These are phyloP conservation scores for Noctua janthe DNA, from an alignment of 2,888 invertebrate species.

Conservation along the genomic window DNA sequence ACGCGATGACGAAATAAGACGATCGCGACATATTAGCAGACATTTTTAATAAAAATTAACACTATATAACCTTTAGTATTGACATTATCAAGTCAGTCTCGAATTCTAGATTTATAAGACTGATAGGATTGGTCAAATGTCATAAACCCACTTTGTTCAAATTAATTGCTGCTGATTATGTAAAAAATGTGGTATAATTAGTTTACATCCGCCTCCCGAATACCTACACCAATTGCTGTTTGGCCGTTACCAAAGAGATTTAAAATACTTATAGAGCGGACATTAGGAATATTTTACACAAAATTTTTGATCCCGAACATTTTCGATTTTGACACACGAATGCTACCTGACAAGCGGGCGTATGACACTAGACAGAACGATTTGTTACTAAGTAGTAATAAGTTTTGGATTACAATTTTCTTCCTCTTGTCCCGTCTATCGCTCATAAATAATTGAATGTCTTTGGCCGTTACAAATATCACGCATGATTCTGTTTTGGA, in stretches of 20 bases:
- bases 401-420: no score
- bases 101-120: neutral
- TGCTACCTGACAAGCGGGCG: no score
- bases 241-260: neutral
- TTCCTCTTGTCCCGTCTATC: no score
- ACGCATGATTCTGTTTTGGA: neutral
- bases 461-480: neutral
- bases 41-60: neutral
- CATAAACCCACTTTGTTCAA: neutral
- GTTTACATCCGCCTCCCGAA: neutral
- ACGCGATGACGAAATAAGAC: slow-evolving; percentile 14
- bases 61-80: slow-evolving; percentile 21
- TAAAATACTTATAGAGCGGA: no score
- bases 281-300: no score
- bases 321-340: no score
- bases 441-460: no score
- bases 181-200: neutral
- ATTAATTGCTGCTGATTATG: neutral
- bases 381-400: no score
- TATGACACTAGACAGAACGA: no score
- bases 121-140: neutral
- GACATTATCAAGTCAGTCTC: neutral
- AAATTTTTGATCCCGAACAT: no score
- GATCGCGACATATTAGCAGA: neutral
- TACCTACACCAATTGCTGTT: neutral